Base-by-base conservation (phyloP, 2,113 vertebrate species). In the Zosterops lateralis region DNA sequence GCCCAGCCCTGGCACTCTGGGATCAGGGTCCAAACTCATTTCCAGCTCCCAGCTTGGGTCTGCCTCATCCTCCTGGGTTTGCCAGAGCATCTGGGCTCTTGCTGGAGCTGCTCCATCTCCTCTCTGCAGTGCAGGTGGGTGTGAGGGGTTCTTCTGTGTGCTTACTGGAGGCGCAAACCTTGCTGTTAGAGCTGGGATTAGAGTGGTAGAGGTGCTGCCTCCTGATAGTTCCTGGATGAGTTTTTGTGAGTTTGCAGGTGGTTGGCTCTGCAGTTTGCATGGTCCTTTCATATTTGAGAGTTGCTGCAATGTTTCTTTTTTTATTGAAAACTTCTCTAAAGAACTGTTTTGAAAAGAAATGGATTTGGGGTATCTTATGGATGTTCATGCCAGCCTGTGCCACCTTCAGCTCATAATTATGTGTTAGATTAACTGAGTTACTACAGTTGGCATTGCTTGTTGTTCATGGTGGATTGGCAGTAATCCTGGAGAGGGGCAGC, bases 21-120 rank as follows among this genome's bases (percentile, higher is more conserved):
- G 1, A 6, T 31, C 14, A 18, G 25, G 28, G 2, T 6, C 38
- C 13, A 45, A 22, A 17, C 3, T 21, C 42, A 3, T 8, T 12
- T 4, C 29, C 66, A 1, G 4, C 1, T 7, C 6, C 18, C 45
- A 29, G 1, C 3, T 5, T 12, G 3, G 2, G 7, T 45, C 14
- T 47, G 32, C 12, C 4, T 44, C 4, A 0, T 24, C 0, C 0
- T 1, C 0, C 0, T 4, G 36, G 15, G 0, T 12, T 19, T 34
- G 1, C 9, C 3, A 3, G 21, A 53, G 9, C 17, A 3, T 5
- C 7, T 12, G 40, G 7, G 4, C 7, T 56, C 1, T 2, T 16
- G 47, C 38, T 38, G 7, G 14, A 14, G 9, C 7, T 44, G 10
- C 10, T 77, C 26, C 1, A 1, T 12, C 20, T 61, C n/a, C 45